Conservation (phyloP, 2,888 invertebrate species). For the Drosophila longiperda region DNA sequence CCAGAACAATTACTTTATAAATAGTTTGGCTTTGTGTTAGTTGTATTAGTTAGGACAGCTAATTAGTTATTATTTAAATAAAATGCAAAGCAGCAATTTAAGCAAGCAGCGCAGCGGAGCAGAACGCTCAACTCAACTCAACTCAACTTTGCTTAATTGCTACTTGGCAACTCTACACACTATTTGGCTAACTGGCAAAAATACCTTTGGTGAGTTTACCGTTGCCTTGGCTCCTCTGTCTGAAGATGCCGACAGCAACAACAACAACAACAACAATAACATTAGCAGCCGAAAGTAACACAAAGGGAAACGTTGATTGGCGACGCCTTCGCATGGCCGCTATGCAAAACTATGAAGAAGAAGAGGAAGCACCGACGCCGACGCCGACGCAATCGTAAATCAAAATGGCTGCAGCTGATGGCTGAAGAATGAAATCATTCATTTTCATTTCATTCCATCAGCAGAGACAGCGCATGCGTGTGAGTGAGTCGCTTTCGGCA, state of each 20-base stretch:
- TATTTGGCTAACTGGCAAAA: conserved; percentile 42
- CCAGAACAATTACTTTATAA: neutral
- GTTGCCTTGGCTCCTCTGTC: conserved; percentile 55
- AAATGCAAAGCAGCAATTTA: conserved; percentile 69
- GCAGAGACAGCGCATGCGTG: conserved; percentile 70
- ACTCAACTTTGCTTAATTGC: conserved; percentile 55
- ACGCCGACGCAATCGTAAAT: conserved; percentile 81
- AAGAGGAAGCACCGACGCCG: conserved; percentile 19
- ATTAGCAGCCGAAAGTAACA: conserved; percentile 20
- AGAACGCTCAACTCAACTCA: conserved; percentile 51
- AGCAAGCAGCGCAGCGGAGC: conserved; percentile 59
- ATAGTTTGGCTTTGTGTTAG: neutral
- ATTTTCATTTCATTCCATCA: conserved; percentile 61
- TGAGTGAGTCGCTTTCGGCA: conserved; percentile 45
- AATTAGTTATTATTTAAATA: conserved; percentile 77
- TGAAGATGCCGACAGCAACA: conserved; percentile 65
- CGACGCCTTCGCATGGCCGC: conserved; percentile 73
- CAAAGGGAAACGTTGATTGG: conserved; percentile 58
- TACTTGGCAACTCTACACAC: conserved; percentile 9
- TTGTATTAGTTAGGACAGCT: conserved; percentile 38
- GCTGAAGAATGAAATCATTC: conserved; percentile 77
- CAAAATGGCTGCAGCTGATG: conserved; percentile 85
- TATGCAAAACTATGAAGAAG: conserved; percentile 52
- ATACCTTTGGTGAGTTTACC: conserved; percentile 62
- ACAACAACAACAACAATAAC: conserved; percentile 21